Percentiles rank a stretch among this genome's conserved stretches.
Evolutionary conservation across 2,888 invertebrate species (phyloP).

Genomic region (Prenolepis imparis): DNA sequence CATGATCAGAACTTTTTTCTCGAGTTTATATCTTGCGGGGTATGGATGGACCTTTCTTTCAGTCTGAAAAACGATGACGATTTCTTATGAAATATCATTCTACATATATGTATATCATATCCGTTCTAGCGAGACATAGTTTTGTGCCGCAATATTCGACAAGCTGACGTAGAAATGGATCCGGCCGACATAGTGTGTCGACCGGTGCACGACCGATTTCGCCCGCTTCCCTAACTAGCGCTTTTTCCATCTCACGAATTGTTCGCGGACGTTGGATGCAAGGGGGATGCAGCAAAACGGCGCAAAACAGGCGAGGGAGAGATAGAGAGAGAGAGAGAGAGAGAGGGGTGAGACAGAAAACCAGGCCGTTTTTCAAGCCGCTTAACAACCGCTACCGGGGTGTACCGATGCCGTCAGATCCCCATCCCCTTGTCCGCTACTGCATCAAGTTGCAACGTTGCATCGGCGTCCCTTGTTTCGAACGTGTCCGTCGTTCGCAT

Average conservation of each 20-base stretch:
- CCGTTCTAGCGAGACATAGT: background rate
- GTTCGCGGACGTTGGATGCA: constrained; percentile 34
- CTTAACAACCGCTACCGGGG: constrained; percentile 57
- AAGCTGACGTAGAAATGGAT: constrained; percentile 33
- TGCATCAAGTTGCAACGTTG: constrained; percentile 45
- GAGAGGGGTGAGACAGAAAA: constrained; percentile 20
- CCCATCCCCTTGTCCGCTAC: constrained; percentile 25
- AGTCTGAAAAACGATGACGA: background rate
- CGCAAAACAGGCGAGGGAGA: background rate
- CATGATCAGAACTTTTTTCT: background rate
- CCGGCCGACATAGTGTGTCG: constrained; percentile 26
- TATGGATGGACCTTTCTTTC: background rate
- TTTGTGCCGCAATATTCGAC: constrained; percentile 36
- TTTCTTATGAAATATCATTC: background rate
- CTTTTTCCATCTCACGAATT: constrained; percentile 54
- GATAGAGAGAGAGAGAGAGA: background rate
- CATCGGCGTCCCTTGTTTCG: constrained; percentile 43
- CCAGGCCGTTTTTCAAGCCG: constrained; percentile 60
- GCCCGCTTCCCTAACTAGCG: constrained; percentile 35
- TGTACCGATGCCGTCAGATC: constrained; percentile 41
- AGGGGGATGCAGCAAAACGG: constrained; percentile 18
- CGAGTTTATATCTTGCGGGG: background rate
- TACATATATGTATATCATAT: too few species aligned
- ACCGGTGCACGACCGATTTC: constrained; percentile 44
- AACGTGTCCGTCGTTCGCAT: constrained; percentile 39